These are phyloP conservation scores for Coelinius sp. DNA, from an alignment of 2,888 invertebrate genomes.

Conservation along the genomic window DNA sequence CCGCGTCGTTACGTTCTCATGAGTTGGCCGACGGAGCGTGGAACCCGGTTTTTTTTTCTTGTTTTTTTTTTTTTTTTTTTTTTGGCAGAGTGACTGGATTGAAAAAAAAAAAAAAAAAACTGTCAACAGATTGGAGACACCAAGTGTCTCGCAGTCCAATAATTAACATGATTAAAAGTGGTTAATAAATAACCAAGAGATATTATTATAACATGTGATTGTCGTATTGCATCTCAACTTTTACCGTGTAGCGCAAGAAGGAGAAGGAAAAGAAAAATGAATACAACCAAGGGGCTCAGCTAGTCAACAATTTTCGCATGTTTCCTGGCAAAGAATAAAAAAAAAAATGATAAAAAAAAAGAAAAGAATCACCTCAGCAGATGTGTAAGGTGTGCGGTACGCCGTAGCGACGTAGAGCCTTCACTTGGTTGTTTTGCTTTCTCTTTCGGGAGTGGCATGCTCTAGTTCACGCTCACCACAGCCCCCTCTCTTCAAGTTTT, in stretches of 20 bases:
- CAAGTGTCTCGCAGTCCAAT: background rate
- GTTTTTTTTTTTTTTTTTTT: slow-evolving; percentile 28
- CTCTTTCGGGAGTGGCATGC: slow-evolving; percentile 71
- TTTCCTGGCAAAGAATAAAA: slow-evolving; percentile 35
- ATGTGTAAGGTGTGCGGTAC: slow-evolving; percentile 33
- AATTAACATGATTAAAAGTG: background rate
- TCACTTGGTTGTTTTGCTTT: slow-evolving; percentile 69
- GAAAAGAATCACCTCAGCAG: slow-evolving; percentile 19
- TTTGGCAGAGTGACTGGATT: slow-evolving; percentile 28
- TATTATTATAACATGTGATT: slow-evolving; percentile 7
- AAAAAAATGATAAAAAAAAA: too few relatives aligned
- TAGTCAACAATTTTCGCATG: slow-evolving; percentile 49
- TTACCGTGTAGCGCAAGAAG: slow-evolving; percentile 57
- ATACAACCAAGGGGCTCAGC: slow-evolving; percentile 27
- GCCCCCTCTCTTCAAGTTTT: slow-evolving; percentile 30
- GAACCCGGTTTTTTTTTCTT: slow-evolving; percentile 42
- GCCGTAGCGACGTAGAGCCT: slow-evolving; percentile 42
- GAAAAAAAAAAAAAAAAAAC: slow-evolving; percentile 21
- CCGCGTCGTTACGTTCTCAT: slow-evolving; percentile 49
- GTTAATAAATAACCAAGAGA: background rate
- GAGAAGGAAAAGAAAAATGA: background rate
- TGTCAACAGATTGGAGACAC: background rate
- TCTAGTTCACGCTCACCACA: slow-evolving; percentile 65
- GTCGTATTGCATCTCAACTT: slow-evolving; percentile 49
- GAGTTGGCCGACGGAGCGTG: slow-evolving; percentile 44